Base-by-base conservation (phyloP, 2,113 vertebrate genomes). In the Arenaria interpres region DNA sequence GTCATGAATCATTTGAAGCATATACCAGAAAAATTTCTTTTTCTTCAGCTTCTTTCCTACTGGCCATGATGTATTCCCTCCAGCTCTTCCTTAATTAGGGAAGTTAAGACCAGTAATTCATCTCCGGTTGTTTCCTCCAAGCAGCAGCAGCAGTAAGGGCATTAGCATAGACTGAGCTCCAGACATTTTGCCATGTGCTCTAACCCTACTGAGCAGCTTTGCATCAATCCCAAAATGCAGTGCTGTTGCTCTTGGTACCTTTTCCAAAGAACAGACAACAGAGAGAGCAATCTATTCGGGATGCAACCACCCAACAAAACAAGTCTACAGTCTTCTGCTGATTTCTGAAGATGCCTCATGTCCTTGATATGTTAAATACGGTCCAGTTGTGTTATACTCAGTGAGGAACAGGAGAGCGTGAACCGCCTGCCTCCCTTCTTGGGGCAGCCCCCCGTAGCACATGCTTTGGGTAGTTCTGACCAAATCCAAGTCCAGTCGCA, bases 31-130 rank as follows among this genome's bases (percentile, higher is more conserved):
- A 84, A 94, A 92, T 10, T 11, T 89, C 50, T 39, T 91, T 77
- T 88, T 72, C 68, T 96, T 92, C 56, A 24, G 45, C 67, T 87
- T 90, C 77, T 89, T 89, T 30, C 5, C 35, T 88, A 35, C 48
- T 95, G 69, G 32, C 69, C 79, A 57, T 96, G 93, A 94, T 93
- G 73, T 94, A 96, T 95, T 94, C 56, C 88, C 83, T 94, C 57
- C 76, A 97, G 68, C 57, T 84, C 64, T 69, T 89, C 69, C 83
- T 95, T 96, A 97, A 97, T 95, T 93, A 96, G 96, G 72, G 71
- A 95, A 97, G 74, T 95, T 94, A 96, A 95, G 85, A 37, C 88
- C 50, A 94, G 71, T 93, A 87, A 97, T 97, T 97, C 28, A 32
- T 97, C 92, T 93, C 78, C 57, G 89, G 80, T 96, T 96, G 56